phyloP scores from a whole-genome alignment of 2,888 invertebrate genomes.

The Deilephila porcellus region DNA sequence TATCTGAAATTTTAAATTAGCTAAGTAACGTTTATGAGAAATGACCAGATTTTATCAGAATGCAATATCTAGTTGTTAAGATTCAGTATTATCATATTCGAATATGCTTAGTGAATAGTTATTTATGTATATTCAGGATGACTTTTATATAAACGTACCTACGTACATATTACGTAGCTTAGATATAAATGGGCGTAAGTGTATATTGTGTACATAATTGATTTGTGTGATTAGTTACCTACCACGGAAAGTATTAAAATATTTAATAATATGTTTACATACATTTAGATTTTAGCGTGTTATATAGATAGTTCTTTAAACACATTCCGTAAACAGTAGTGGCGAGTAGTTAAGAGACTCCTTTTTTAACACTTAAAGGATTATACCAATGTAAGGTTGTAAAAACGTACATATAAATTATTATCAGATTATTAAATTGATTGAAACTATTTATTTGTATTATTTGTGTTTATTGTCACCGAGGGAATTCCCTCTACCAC shows the following conservation, averaged over 20 bases:
- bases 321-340: constrained; percentile 8
- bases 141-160: constrained; percentile 65
- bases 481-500: not conserved
- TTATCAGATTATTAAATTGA: constrained; percentile 75
- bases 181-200: constrained; percentile 49
- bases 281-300: constrained; percentile 21
- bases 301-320: constrained; percentile 11
- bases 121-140: constrained; percentile 78
- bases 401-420: constrained; percentile 77
- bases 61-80: constrained; percentile 82
- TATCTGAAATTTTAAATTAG: constrained; percentile 60
- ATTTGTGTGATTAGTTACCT: constrained; percentile 54
- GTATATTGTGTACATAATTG: constrained; percentile 72
- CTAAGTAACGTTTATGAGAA: constrained; percentile 72
- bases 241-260: constrained; percentile 23
- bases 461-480: constrained; percentile 30
- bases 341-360: not conserved
- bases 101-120: constrained; percentile 73
- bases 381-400: constrained; percentile 50
- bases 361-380: constrained; percentile 29
- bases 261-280: constrained; percentile 31
- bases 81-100: constrained; percentile 81
- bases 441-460: constrained; percentile 49
- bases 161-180: constrained; percentile 48
- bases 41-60: constrained; percentile 83